Evolutionary conservation across 2,113 vertebrate genomes (phyloP).

Genomic region (Taurulus bubalis): DNA sequence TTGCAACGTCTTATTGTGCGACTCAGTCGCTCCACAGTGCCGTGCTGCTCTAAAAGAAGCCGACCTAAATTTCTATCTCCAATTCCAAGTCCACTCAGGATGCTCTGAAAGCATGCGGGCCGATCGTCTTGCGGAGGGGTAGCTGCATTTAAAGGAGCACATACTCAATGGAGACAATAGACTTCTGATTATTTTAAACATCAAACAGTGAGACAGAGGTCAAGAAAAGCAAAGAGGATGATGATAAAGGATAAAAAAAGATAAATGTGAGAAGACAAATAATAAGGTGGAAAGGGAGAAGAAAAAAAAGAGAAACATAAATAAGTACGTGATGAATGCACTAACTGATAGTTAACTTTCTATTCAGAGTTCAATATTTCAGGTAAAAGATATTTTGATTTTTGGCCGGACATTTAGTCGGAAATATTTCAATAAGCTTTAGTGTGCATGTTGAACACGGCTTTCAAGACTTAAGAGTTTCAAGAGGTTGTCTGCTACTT

Average conservation of each 20-base stretch:
- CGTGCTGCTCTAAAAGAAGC: conserved; percentile 9
- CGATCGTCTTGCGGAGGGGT: neutral
- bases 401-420: neutral
- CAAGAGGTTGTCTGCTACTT: neutral
- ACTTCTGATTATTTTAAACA: conserved; percentile 45
- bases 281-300: neutral
- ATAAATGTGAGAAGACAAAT: neutral
- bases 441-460: neutral
- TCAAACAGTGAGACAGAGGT: neutral
- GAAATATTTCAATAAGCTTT: conserved; percentile 11
- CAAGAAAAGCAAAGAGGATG: neutral
- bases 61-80: conserved; percentile 30
- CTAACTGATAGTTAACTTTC: neutral
- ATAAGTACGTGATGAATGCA: neutral
- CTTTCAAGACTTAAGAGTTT: neutral
- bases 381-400: no score
- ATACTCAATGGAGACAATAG: conserved; percentile 45
- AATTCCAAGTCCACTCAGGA: conserved; percentile 41
- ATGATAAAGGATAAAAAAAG: neutral
- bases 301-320: neutral
- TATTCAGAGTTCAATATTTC: neutral
- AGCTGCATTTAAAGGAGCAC: conserved; percentile 17
- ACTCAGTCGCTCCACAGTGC: conserved; percentile 28
- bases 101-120: conserved; percentile 51
- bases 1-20: conserved; percentile 26